Evolutionary conservation across 1,140 invertebrate species (phyloP).

Genomic region (Drosophila arizonae): DNA sequence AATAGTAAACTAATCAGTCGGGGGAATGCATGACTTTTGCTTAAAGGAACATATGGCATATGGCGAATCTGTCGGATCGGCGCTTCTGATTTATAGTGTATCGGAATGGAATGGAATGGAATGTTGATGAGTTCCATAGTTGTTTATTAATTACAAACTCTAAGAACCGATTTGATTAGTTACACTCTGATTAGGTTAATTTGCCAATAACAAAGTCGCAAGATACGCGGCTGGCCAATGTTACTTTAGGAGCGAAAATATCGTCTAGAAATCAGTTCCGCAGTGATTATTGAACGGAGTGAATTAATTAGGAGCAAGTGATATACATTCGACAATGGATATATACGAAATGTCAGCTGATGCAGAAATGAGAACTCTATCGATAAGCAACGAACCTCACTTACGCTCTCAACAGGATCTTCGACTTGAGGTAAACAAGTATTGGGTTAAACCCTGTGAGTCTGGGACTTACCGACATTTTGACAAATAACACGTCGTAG

Average conservation of each 20-base stretch:
- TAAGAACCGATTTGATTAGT: slow-evolving; percentile 14
- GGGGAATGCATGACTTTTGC: slow-evolving; percentile 40
- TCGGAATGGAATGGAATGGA: too few species aligned
- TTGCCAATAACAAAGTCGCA: not conserved
- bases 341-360: slow-evolving; percentile 8
- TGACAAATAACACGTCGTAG: slow-evolving; percentile 29
- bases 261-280: slow-evolving; percentile 16
- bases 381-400: not conserved
- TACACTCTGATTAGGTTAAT: slow-evolving; percentile 17
- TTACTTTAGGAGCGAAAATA: slow-evolving; percentile 29
- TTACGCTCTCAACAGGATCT: not conserved
- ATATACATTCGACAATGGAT: not conserved
- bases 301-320: not conserved
- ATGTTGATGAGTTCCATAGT: too few species aligned
- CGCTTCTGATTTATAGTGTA: slow-evolving; percentile 12
- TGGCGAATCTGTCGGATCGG: slow-evolving; percentile 1
- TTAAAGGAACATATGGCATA: slow-evolving; percentile 49
- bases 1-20: slow-evolving; percentile 20
- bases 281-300: not conserved
- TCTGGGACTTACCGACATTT: slow-evolving; percentile 33
- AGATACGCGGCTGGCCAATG: slow-evolving; percentile 1
- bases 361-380: slow-evolving; percentile 5
- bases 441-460: slow-evolving; percentile 33
- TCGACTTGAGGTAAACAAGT: slow-evolving; percentile 37
- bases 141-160: slow-evolving; percentile 42